Evolutionary conservation across 1,140 invertebrate species (phyloP), one percentile per base, ranked within the genome.

Genomic region (Philotrypesis tridentata): DNA sequence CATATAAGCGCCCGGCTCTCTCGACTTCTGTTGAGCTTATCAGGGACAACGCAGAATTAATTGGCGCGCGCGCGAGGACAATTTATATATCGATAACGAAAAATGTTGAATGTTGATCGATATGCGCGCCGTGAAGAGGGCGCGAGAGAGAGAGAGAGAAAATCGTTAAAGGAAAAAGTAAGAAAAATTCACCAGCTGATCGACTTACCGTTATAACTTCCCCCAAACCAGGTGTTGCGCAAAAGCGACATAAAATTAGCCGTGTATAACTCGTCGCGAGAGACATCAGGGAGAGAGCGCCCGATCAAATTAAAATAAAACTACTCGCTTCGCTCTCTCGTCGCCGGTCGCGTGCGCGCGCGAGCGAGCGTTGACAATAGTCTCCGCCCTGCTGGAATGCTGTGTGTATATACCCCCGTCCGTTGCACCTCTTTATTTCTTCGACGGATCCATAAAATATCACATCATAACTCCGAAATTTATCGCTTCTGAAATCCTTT

Each of bases 261-360:
- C 68, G 68, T 17, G 17, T n/a, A 12, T 60, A 27, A 29, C 40
- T 37, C 40, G 23, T 11, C 74, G 67, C 21, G n/a, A n/a, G n/a
- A n/a, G n/a, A n/a, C n/a, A n/a, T n/a, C n/a, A n/a, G n/a, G n/a
- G n/a, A n/a, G n/a, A n/a, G n/a, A n/a, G n/a, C n/a, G n/a, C n/a
- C n/a, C 65, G 76, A 82, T 82, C 78, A 77, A 72, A 82, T 82
- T 82, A 82, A 82, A 82, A 73, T 72, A 77, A 72, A 82, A 71
- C 25, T 37, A 37, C 12, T 37, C 60, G n/a, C n/a, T n/a, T n/a
- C n/a, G n/a, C n/a, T n/a, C n/a, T n/a, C n/a, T n/a, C n/a, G n/a
- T 23, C 5, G 48, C 6, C n/a, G n/a, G 70, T 67, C 48, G 25
- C 17, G 48, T n/a, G n/a, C 29, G 11, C 21, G n/a, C 43, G 9